These are phyloP conservation scores for Scarus forsteni DNA, from an alignment of 2,797 vertebrate species.

Conservation along the genomic window DNA sequence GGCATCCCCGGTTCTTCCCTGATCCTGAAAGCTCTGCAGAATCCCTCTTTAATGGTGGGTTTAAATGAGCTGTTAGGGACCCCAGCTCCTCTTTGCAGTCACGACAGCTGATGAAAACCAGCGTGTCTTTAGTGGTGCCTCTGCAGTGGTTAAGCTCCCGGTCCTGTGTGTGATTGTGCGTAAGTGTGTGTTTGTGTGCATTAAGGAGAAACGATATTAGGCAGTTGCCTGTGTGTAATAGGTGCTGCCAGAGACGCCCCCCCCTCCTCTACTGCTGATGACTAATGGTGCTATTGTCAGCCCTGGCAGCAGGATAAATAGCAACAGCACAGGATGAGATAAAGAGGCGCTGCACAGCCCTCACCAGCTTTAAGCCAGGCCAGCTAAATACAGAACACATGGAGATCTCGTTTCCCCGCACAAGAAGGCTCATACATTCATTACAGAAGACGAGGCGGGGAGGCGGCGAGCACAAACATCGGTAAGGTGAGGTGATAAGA, in stretches of 20 bases:
- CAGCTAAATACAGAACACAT: slow-evolving; percentile 73
- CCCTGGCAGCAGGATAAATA: slow-evolving; percentile 84
- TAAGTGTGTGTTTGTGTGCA: slow-evolving; percentile 34
- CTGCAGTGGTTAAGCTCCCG: slow-evolving; percentile 23
- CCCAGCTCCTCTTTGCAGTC: neutral
- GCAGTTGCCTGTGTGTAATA: slow-evolving; percentile 62
- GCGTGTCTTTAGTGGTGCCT: slow-evolving; percentile 12
- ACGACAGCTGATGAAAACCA: neutral
- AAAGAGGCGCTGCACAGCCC: slow-evolving; percentile 61
- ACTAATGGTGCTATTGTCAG: slow-evolving; percentile 82
- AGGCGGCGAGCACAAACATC: slow-evolving; percentile 20
- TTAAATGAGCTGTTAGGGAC: neutral
- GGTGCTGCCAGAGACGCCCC: slow-evolving; percentile 56
- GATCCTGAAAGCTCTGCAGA: no score
- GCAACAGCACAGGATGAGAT: slow-evolving; percentile 75
- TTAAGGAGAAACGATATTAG: slow-evolving; percentile 53
- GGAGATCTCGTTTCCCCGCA: slow-evolving; percentile 56
- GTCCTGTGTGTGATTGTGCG: slow-evolving; percentile 7
- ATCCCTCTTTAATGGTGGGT: neutral
- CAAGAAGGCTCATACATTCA: slow-evolving; percentile 58
- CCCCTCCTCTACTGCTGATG: slow-evolving; percentile 65
- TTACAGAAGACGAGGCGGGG: slow-evolving; percentile 63
- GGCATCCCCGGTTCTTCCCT: no score
- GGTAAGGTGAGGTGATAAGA: slow-evolving; percentile 57
- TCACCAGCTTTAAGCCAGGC: slow-evolving; percentile 53